Evolutionary conservation across 2,888 invertebrate genomes (phyloP), one percentile per base, ranked within the genome.

Genomic region (Chrysolina americana): DNA sequence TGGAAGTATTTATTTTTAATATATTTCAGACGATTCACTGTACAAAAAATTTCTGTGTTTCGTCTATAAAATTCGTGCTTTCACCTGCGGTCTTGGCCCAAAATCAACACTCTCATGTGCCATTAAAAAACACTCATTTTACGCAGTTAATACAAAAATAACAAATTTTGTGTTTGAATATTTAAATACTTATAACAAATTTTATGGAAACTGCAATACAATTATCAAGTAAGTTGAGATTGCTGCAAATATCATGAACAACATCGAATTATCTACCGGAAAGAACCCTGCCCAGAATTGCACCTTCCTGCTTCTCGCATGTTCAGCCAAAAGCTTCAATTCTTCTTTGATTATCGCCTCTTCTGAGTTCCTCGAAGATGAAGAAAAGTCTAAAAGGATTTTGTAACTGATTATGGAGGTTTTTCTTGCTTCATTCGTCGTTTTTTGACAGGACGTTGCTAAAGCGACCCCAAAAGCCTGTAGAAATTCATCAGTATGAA

Each of bases 211-310:
- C 53, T 79, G 78, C 48, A 78, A 68, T 28, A 77, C 36, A 11
- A 78, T 73, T n/a, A 79, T 62, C 15, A 78, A 50, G 68, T 78
- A 73, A 8, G 76, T 73, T n/a, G 73, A 65, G 11, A 78, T 71
- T 15, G 70, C 70, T 5, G 75, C 73, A 13, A 78, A 73, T 17
- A 79, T 72, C 59, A 74, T 68, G 64, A 74, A 76, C 13, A 79
- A 47, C 63, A 77, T 69, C 3, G 71, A 72, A 64, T 74, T 73
- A 70, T 79, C 76, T 11, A 79, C 72, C 2, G 72, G 68, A 48
- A 79, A 78, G 10, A 77, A 73, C 17, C 77, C 76, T 9, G 78
- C 71, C 2, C 70, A 77, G 62, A 79, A 76, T 63, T 70, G 62
- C 11, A 78, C 47, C 19, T 73, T 68, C 21, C 74, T 76, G 50